Percentiles rank a stretch among this genome's conserved stretches.
phyloP scores from a whole-genome alignment of 2,113 vertebrate genomes.

The Eonycteris spelaea region DNA sequence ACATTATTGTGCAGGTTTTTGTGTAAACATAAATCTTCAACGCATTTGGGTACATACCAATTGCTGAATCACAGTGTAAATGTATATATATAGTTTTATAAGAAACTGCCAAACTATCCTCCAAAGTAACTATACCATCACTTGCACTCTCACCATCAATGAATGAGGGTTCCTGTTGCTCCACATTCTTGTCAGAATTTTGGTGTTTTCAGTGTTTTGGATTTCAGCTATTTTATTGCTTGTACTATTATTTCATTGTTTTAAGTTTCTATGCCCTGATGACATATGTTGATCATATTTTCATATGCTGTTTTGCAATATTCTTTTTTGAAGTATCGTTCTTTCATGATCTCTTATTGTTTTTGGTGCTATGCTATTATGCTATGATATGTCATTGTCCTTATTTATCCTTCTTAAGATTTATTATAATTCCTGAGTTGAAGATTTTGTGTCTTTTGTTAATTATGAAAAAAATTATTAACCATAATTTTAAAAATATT shows the following conservation, averaged over 20 bases:
- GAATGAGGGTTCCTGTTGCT: neutral
- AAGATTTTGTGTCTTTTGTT: neutral
- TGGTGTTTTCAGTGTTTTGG: neutral
- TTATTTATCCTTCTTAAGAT: neutral
- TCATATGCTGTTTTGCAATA: neutral
- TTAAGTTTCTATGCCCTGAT: neutral
- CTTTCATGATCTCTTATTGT: neutral
- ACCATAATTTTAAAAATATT: neutral
- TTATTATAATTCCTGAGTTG: neutral
- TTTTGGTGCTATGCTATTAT: neutral
- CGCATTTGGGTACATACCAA: neutral
- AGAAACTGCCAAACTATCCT: neutral
- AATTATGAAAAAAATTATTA: neutral
- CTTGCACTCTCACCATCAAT: neutral
- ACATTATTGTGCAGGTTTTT: neutral
- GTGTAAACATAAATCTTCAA: neutral
- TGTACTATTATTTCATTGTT: neutral
- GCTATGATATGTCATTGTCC: neutral
- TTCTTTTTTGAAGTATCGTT: neutral
- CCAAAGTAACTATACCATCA: neutral
- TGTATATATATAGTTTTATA: neutral
- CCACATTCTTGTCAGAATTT: neutral
- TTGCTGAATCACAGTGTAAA: neutral
- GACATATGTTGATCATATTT: neutral
- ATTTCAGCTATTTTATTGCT: neutral